Conservation (phyloP, 1,140 invertebrate genomes). For the Drosophila sturtevanti region DNA sequence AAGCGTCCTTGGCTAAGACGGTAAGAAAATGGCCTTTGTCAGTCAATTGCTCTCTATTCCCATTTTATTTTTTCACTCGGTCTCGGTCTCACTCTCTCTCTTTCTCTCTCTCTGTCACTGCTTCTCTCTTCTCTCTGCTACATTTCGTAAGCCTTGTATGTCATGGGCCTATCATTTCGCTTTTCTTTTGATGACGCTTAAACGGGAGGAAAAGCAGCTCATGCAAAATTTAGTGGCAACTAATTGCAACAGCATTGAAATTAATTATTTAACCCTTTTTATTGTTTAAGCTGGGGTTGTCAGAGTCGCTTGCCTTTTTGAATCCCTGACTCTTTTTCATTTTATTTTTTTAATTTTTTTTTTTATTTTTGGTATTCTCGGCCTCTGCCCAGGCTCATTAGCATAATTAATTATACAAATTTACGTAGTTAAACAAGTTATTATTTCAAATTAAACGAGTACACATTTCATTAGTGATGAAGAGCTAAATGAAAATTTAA, state of each 20-base stretch:
- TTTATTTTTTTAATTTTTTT: not conserved
- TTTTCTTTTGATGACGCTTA: constrained; percentile 30
- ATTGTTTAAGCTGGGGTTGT: constrained; percentile 65
- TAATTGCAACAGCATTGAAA: constrained; percentile 80
- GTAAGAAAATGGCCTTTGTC: constrained; percentile 38
- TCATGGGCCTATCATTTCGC: constrained; percentile 41
- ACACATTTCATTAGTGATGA: constrained; percentile 53
- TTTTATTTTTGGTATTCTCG: not conserved
- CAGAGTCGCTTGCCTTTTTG: constrained; percentile 55
- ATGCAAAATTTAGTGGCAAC: constrained; percentile 80
- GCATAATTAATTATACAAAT: constrained; percentile 82
- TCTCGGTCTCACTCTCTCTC: not conserved
- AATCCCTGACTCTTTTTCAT: constrained; percentile 15
- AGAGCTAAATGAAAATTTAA: not conserved
- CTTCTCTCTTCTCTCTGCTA: constrained; percentile 22
- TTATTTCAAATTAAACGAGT: constrained; percentile 77
- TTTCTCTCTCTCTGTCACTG: constrained; percentile 14
- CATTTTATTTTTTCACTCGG: no score
- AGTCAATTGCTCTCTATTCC: not conserved
- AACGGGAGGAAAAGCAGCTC: constrained; percentile 45
- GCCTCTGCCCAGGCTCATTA: constrained; percentile 63
- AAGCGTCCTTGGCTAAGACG: constrained; percentile 41
- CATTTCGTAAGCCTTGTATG: constrained; percentile 9
- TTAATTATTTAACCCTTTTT: constrained; percentile 81
- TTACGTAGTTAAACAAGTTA: constrained; percentile 80